A percentile compares a stretch with the other conserved stretches of the same genome.
phyloP scores from a whole-genome alignment of 2,113 vertebrate species.

The Oncorhynchus mykiss region DNA sequence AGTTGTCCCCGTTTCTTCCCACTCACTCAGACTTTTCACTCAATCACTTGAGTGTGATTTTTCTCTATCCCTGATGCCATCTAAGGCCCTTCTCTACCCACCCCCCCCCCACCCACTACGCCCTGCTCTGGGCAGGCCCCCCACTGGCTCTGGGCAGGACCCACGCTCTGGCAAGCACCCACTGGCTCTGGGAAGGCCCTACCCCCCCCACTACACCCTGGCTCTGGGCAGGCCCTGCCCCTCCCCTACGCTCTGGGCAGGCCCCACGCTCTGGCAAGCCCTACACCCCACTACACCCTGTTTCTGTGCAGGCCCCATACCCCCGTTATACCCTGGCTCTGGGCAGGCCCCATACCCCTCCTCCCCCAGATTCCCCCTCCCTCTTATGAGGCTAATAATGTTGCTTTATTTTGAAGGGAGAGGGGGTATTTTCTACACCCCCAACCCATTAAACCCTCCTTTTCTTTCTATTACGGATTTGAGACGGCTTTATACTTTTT shows the following conservation, averaged over 20 bases:
- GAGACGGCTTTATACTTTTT: slow-evolving; percentile 14
- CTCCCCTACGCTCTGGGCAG: no score
- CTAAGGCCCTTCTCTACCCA: neutral
- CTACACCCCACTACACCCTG: no score
- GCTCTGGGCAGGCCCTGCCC: no score
- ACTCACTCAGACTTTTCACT: slow-evolving; percentile 28
- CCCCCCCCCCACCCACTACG: no score
- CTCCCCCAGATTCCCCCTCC: neutral
- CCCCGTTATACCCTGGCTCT: no score
- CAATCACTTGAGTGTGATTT: neutral
- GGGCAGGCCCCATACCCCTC: no score
- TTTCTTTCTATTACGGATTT: slow-evolving; percentile 14
- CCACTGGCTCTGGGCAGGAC: neutral
- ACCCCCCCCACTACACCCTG: neutral
- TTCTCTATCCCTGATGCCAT: slow-evolving; percentile 8
- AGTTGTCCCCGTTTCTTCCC: neutral
- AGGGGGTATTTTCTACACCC: no score
- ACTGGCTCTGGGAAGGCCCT: neutral
- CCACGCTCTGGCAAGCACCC: no score
- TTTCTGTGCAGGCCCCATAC: no score
- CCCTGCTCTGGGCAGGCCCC: no score
- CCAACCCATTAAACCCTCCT: neutral
- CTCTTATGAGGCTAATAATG: no score
- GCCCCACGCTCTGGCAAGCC: neutral
- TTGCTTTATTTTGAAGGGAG: neutral